Evolutionary conservation across 2,888 invertebrate species (phyloP).

Genomic region (Leptopilina myrica): DNA sequence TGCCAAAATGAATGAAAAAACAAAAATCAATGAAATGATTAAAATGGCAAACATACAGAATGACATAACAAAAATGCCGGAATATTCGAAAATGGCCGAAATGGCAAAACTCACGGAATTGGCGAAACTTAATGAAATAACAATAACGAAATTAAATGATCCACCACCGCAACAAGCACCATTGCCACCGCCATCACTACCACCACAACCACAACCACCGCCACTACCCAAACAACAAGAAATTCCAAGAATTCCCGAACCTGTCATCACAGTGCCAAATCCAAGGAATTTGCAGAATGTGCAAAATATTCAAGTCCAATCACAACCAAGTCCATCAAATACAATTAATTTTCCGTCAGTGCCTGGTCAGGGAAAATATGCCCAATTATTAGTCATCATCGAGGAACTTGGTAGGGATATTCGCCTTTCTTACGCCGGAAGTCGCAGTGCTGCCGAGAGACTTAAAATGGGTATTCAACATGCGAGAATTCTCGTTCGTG

Average conservation of each 20-base stretch:
- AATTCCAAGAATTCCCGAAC: conserved; percentile 73
- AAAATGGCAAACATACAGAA: conserved; percentile 75
- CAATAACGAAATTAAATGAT: conserved; percentile 74
- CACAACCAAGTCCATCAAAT: conserved; percentile 73
- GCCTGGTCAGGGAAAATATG: conserved; percentile 75
- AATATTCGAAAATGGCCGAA: conserved; percentile 75
- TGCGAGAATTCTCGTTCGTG: conserved; percentile 73
- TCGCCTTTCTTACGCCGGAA: conserved; percentile 74
- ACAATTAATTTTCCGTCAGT: conserved; percentile 73
- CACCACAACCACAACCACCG: conserved; percentile 9
- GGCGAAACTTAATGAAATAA: conserved; percentile 75
- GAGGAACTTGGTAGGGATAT: conserved; percentile 77
- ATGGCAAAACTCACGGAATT: conserved; percentile 74
- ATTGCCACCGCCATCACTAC: conserved; percentile 1
- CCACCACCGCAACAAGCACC: conserved; percentile 61
- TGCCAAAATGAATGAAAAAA: conserved; percentile 74
- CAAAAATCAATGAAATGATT: conserved; percentile 75
- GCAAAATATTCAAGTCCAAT: conserved; percentile 69
- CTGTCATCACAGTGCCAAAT: conserved; percentile 76
- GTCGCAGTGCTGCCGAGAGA: conserved; percentile 74
- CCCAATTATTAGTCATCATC: conserved; percentile 75
- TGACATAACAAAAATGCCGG: conserved; percentile 73
- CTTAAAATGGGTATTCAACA: conserved; percentile 75
- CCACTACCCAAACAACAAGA: conserved; percentile 54
- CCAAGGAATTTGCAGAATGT: conserved; percentile 71